These are phyloP conservation scores for Tetropium fuscum DNA, from an alignment of 2,888 invertebrate species.

Conservation along the genomic window DNA sequence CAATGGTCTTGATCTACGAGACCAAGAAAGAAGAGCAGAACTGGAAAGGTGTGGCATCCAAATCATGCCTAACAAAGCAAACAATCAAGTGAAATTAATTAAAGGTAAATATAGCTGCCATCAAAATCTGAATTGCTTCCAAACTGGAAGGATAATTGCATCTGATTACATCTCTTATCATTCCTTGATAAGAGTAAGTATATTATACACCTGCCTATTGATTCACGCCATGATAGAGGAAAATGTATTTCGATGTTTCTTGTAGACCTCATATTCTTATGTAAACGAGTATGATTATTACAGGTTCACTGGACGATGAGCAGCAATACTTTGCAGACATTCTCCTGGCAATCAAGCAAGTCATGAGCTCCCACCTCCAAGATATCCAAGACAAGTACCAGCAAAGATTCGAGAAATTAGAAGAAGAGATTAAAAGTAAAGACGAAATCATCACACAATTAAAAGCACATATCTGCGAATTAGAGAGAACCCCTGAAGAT, in stretches of 20 bases:
- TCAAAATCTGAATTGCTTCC: too few species aligned
- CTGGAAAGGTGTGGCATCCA: constrained; percentile 71
- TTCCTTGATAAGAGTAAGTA: too few species aligned
- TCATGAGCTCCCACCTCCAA: constrained; percentile 80
- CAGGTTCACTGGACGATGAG: constrained; percentile 75
- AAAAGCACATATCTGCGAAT: constrained; percentile 77
- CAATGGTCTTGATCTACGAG: constrained; percentile 55
- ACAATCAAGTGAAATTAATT: constrained; percentile 71
- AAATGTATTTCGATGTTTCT: too few species aligned
- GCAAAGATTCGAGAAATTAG: constrained; percentile 79
- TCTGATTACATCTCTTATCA: too few species aligned
- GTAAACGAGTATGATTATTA: too few species aligned
- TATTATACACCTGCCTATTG: too few species aligned
- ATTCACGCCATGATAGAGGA: too few species aligned
- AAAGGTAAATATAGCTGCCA: too few species aligned
- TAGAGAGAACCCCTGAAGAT: constrained; percentile 68
- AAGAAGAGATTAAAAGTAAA: constrained; percentile 83
- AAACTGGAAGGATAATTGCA: too few species aligned
- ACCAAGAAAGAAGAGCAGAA: constrained; percentile 69
- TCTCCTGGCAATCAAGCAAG: constrained; percentile 81
- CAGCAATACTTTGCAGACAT: constrained; percentile 88
- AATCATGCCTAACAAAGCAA: constrained; percentile 70
- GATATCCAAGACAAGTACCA: constrained; percentile 80
- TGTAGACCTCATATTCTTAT: too few species aligned
- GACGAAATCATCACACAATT: constrained; percentile 86